Evolutionary conservation across 2,888 invertebrate species (phyloP).

Genomic region (Metalampra italica): DNA sequence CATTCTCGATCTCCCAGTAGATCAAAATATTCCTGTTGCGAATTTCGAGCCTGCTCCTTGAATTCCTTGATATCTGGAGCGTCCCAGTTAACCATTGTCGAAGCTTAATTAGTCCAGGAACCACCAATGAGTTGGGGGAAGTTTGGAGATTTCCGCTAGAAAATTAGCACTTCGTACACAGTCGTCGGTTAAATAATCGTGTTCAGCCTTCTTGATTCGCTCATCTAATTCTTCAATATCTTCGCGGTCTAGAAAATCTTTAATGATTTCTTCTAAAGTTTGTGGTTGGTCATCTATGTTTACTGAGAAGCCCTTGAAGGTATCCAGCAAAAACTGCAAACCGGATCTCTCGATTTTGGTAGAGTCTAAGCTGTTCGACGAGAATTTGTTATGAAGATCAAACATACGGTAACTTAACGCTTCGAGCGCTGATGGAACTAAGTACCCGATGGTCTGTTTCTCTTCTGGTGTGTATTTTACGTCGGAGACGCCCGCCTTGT

Average conservation of each 20-base stretch:
- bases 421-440: constrained; percentile 5
- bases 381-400: constrained; percentile 2
- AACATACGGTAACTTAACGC: constrained; percentile 2
- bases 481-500: constrained; percentile 3
- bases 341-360: constrained; percentile 6
- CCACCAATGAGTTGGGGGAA: constrained; percentile 8
- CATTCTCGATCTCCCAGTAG: constrained; percentile 9
- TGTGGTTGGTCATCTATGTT: not conserved
- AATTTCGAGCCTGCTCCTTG: constrained; percentile 2
- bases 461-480: not conserved
- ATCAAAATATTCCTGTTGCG: constrained; percentile 7
- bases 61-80: constrained; percentile 5
- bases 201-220: constrained; percentile 2
- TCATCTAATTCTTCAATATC: constrained; percentile 5
- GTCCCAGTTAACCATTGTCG: constrained; percentile 9
- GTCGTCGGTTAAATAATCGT: constrained; percentile 5
- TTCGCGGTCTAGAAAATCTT: constrained; percentile 6
- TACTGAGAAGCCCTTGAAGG: not conserved
- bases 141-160: constrained; percentile 3
- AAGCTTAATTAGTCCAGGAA: constrained; percentile 3
- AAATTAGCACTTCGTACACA: constrained; percentile 1
- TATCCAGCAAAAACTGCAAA: constrained; percentile 5
- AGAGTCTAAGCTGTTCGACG: constrained; percentile 4
- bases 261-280: not conserved
- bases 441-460: constrained; percentile 1